Evolutionary conservation across 2,113 vertebrate genomes (phyloP), one percentile per base, ranked within the genome.

Genomic region (Tricholaema leucomelas): DNA sequence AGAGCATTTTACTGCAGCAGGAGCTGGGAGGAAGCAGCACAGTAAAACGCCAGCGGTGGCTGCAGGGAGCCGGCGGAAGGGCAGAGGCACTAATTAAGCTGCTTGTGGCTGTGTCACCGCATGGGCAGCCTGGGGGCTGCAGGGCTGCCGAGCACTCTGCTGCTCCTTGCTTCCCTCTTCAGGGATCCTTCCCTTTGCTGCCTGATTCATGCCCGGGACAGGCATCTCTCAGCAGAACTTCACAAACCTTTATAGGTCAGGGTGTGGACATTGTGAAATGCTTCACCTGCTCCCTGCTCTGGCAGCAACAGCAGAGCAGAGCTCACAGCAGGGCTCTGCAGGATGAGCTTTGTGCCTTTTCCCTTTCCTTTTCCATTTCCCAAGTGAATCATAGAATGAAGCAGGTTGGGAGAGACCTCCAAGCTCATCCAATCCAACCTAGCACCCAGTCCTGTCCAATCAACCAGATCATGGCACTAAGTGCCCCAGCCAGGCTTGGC

Each of bases 221-320:
- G 65, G 69, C 89, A 96, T 96, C 95, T 96, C 93, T 81, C 88
- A 89, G 69, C 81, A 91, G 72, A 95, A 91, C 85, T 93, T 75
- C 35, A 96, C 72, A 94, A 86, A 94, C 88, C 81, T 96, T 94
- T 95, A 85, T 95, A 92, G 92, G 92, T 96, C 89, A 91, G 95
- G 94, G 95, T 87, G 95, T 96, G 96, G 96, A 80, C 89, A 87
- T 89, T 95, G 92, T 92, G 95, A 95, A 96, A 95, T 85, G 64
- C n/a, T 94, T 90, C 85, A 92, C 95, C 5, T 2, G 13, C 91
- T 93, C 87, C 63, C 71, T 77, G 81, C 88, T 88, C 83, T 85
- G 46, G 28, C 56, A 94, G 21, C 14, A 55, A 56, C 58, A 20
- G 35, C 30, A 27, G 66, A 16, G 31, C 27, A 0, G 30, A n/a